Evolutionary conservation across 2,113 vertebrate genomes (phyloP).

Genomic region (Ctenodactylus gundi): DNA sequence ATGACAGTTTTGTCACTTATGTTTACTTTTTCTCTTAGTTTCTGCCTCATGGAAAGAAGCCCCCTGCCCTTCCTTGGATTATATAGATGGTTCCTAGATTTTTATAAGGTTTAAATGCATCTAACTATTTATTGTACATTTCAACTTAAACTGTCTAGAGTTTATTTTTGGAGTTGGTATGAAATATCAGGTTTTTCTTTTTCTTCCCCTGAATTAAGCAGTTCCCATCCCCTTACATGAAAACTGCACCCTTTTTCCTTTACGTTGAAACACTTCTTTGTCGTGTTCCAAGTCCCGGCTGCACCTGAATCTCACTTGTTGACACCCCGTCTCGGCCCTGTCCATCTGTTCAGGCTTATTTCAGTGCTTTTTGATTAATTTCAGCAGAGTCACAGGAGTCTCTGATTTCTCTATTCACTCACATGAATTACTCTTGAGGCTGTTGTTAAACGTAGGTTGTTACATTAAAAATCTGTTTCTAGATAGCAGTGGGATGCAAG

Average conservation of each 20-base stretch:
- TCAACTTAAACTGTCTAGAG: constrained; percentile 5
- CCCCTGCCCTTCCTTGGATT: not conserved
- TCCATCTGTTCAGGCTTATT: not conserved
- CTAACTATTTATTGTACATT: constrained; percentile 2
- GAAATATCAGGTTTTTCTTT: not conserved
- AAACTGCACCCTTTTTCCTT: not conserved
- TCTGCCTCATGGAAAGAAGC: not conserved
- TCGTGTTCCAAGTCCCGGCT: constrained; percentile 18
- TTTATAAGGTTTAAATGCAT: not conserved
- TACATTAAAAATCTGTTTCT: not conserved
- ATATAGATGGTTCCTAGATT: not conserved
- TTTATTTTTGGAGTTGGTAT: constrained; percentile 28
- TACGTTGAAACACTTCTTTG: not conserved
- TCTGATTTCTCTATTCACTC: constrained; percentile 9
- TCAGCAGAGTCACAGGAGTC: not conserved
- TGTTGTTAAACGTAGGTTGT: not conserved
- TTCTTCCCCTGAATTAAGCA: not conserved
- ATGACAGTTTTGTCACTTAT: not conserved
- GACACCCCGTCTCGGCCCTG: not conserved
- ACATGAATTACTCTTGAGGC: constrained; percentile 14
- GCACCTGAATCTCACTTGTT: constrained; percentile 4
- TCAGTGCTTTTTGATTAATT: not conserved
- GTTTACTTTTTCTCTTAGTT: not conserved
- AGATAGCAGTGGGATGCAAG: not conserved
- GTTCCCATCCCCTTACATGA: not conserved